A percentile compares a stretch with the other conserved stretches of the same genome.
phyloP scores from a whole-genome alignment of 2,113 vertebrate species.

The Podarcis raffonei region DNA sequence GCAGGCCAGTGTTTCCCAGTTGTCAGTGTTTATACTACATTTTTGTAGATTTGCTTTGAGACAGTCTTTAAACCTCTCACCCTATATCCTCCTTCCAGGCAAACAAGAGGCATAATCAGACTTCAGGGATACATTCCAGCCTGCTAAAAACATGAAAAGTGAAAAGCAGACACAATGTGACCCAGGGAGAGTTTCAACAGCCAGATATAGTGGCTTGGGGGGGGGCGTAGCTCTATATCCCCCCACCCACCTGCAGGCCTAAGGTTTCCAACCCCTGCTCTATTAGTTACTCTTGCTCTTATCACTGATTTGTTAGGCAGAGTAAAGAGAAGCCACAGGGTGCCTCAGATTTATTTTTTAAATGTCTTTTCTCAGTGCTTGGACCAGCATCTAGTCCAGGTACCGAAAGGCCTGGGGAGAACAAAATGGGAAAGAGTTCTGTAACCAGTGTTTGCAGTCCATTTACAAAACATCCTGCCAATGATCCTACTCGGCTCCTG shows the following conservation, averaged over 20 bases:
- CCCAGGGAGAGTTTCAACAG: too few relatives aligned
- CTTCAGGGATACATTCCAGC: too few relatives aligned
- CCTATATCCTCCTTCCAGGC: too few relatives aligned
- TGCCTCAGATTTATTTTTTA: not conserved
- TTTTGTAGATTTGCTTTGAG: too few relatives aligned
- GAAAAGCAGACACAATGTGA: too few relatives aligned
- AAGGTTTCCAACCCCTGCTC: not conserved
- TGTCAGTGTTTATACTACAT: too few relatives aligned
- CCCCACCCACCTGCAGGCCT: too few relatives aligned
- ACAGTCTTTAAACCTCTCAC: too few relatives aligned
- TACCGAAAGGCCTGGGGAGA: not conserved
- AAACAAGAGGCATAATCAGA: too few relatives aligned
- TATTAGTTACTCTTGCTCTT: not conserved
- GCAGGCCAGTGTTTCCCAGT: too few relatives aligned
- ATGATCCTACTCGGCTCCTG: not conserved
- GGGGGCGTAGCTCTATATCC: too few relatives aligned
- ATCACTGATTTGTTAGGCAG: not conserved
- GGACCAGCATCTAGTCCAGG: not conserved
- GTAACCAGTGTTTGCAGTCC: not conserved
- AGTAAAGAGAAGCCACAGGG: not conserved
- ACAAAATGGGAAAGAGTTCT: not conserved
- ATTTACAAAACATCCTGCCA: not conserved
- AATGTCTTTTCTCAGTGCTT: not conserved
- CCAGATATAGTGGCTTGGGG: not conserved
- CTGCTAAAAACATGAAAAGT: too few relatives aligned